Conservation (phyloP, 2,113 vertebrate species). For the Prolemur simus region DNA sequence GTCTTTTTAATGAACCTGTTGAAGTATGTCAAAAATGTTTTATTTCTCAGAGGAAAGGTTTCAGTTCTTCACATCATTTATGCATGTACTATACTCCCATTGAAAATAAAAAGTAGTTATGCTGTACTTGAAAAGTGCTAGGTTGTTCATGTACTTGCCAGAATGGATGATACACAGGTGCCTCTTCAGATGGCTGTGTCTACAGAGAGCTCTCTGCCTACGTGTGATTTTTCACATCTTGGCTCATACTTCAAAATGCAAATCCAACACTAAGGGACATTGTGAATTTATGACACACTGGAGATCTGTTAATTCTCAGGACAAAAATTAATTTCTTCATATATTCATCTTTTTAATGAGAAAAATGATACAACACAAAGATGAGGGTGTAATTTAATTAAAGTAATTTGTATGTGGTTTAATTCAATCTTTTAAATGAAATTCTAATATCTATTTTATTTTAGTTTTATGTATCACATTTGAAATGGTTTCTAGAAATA, state of each 20-base stretch:
- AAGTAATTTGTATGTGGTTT: background rate
- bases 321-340: background rate
- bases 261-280: slow-evolving; percentile 32
- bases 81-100: background rate
- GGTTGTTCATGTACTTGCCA: slow-evolving; percentile 19
- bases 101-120: slow-evolving; percentile 44
- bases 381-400: slow-evolving; percentile 37
- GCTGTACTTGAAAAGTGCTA: background rate
- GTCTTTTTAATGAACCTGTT: background rate
- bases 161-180: background rate
- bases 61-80: background rate
- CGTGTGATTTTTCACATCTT: slow-evolving; percentile 45
- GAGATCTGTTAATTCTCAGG: slow-evolving; percentile 39
- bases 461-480: background rate
- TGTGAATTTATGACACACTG: slow-evolving; percentile 19
- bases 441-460: slow-evolving; percentile 37
- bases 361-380: slow-evolving; percentile 31
- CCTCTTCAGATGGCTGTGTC: slow-evolving; percentile 30
- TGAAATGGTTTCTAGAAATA: slow-evolving; percentile 17
- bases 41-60: background rate
- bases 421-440: slow-evolving; percentile 47
- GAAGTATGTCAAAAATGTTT: slow-evolving; percentile 41
- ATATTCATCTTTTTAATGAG: slow-evolving; percentile 42
- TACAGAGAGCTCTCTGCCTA: slow-evolving; percentile 31
- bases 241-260: slow-evolving; percentile 50